phyloP scores from a whole-genome alignment of 2,113 vertebrate species.

The Corvus cornix region DNA sequence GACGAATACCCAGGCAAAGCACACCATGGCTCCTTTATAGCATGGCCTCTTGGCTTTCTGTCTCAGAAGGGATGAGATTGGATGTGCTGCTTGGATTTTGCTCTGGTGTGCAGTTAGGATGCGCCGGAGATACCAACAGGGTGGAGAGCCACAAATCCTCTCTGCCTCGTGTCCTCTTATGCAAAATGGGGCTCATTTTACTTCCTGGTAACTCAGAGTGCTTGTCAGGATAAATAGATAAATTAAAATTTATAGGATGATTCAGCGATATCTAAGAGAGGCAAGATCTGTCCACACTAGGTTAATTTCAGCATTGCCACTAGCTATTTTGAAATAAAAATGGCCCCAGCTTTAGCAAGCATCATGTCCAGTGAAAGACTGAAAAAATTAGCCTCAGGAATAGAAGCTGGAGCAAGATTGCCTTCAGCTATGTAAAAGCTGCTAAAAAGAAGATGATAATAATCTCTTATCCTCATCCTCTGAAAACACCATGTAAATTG shows the following conservation, averaged over 20 bases:
- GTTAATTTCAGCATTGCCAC: neutral
- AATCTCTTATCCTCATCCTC: neutral
- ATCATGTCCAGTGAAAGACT: neutral
- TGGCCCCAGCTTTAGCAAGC: neutral
- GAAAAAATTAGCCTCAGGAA: neutral
- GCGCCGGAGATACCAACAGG: neutral
- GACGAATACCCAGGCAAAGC: neutral
- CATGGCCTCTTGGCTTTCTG: neutral
- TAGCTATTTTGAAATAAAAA: neutral
- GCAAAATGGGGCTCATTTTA: neutral
- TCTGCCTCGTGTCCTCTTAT: neutral
- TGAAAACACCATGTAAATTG: neutral
- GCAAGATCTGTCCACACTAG: neutral
- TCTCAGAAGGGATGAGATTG: neutral
- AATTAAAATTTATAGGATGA: neutral
- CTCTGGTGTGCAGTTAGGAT: neutral
- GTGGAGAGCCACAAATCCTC: neutral
- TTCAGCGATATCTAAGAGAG: neutral
- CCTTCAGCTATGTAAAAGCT: neutral
- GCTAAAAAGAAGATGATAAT: neutral
- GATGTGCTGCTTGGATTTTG: neutral
- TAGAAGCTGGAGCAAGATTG: neutral
- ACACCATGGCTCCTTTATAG: neutral
- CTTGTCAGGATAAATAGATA: neutral
- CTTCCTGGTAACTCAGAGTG: neutral